Conservation (phyloP, 2,113 vertebrate species). For the Eptesicus fuscus region DNA sequence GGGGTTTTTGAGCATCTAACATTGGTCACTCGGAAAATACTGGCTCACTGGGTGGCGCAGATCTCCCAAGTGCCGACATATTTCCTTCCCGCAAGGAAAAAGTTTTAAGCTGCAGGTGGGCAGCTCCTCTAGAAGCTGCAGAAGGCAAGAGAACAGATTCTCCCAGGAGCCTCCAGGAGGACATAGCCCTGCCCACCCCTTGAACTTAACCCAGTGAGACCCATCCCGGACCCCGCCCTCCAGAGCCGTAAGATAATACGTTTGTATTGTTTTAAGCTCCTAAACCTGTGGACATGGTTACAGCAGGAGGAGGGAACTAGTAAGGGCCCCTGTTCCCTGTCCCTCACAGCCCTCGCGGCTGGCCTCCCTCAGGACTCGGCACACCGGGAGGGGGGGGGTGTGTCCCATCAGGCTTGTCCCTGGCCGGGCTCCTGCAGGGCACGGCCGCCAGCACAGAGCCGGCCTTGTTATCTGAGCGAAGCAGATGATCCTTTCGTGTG, state of each 20-base stretch:
- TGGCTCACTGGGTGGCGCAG: not conserved
- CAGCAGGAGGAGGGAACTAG: too few species aligned
- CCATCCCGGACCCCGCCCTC: not conserved
- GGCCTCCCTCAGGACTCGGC: not conserved
- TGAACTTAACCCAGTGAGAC: not conserved
- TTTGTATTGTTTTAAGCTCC: not conserved
- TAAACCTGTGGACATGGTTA: too few species aligned
- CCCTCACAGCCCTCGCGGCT: not conserved
- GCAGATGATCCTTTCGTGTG: rapidly evolving
- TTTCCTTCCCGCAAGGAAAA: not conserved
- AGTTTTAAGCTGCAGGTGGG: not conserved
- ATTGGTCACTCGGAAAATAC: not conserved
- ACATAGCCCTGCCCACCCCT: not conserved
- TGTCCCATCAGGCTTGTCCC: not conserved
- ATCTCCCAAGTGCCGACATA: not conserved
- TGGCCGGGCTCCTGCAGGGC: not conserved
- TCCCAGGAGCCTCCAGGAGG: not conserved
- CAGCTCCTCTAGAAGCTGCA: not conserved
- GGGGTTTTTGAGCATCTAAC: not conserved
- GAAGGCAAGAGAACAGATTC: not conserved
- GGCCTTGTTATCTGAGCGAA: not conserved
- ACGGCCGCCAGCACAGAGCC: not conserved
- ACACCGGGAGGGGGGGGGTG: rapidly evolving
- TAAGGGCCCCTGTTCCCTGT: not conserved
- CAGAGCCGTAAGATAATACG: not conserved